A percentile compares a stretch with the other conserved stretches of the same genome.
Evolutionary conservation across 2,113 vertebrate genomes (phyloP).

Genomic region (Agapornis roseicollis): DNA sequence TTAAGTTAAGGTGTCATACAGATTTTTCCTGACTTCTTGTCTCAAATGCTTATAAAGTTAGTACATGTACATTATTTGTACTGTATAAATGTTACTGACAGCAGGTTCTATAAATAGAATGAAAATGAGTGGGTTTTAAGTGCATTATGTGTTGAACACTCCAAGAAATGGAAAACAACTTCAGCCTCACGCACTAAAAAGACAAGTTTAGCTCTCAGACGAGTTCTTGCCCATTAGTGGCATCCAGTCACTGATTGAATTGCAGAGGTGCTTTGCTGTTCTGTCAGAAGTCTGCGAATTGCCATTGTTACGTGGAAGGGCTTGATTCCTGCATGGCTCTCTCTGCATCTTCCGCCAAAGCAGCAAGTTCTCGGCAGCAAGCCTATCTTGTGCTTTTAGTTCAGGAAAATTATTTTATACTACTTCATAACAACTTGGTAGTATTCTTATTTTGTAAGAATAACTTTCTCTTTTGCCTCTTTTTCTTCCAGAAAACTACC

Average conservation of each 20-base stretch:
- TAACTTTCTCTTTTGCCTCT: background rate
- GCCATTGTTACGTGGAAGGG: background rate
- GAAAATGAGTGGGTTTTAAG: background rate
- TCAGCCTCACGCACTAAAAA: background rate
- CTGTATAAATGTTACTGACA: accelerated
- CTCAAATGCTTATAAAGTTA: accelerated
- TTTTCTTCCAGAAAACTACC: slow-evolving; percentile 84
- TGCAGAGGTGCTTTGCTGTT: background rate
- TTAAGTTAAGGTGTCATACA: background rate
- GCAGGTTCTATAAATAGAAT: background rate
- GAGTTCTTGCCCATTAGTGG: background rate
- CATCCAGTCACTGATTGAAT: background rate
- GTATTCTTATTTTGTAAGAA: background rate
- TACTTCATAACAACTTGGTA: too few relatives aligned
- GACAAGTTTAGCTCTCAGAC: background rate
- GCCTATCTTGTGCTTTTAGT: background rate
- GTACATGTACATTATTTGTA: background rate
- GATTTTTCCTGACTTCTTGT: background rate
- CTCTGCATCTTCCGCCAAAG: background rate
- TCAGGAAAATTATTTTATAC: background rate
- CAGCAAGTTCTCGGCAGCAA: background rate
- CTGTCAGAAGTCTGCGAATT: background rate
- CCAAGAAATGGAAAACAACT: background rate
- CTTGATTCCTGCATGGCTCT: background rate
- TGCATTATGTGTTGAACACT: background rate